A percentile compares a stretch with the other conserved stretches of the same genome.
Evolutionary conservation across 1,140 invertebrate species (phyloP).

Genomic region (Tyrophagus putrescentiae): DNA sequence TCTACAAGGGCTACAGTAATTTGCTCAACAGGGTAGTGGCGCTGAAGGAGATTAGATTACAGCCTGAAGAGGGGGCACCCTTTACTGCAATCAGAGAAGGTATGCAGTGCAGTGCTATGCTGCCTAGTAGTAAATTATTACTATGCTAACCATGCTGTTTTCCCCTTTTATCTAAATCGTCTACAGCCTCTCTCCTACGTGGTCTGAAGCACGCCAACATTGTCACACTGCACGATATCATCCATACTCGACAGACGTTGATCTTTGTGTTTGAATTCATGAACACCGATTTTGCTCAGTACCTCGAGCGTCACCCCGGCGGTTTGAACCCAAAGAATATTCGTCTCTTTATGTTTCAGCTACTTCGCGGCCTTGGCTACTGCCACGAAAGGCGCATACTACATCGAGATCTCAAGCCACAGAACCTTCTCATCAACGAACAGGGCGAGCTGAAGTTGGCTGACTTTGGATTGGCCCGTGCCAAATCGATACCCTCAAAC

Average conservation of each 20-base stretch:
- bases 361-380: conserved; percentile 49
- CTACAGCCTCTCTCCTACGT: conserved; percentile 36
- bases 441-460: conserved; percentile 51
- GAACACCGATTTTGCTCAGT: conserved; percentile 44
- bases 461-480: conserved; percentile 49
- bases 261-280: conserved; percentile 53
- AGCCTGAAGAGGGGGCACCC: conserved; percentile 55
- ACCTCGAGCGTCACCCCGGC: conserved; percentile 53
- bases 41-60: conserved; percentile 52
- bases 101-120: too few relatives aligned
- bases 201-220: conserved; percentile 44
- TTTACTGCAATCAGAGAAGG: conserved; percentile 58
- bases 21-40: conserved; percentile 52
- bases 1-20: conserved; percentile 51
- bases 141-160: not conserved
- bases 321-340: conserved; percentile 51
- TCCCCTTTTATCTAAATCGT: not conserved
- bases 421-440: conserved; percentile 44
- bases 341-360: conserved; percentile 53
- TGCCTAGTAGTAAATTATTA: not conserved
- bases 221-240: conserved; percentile 52
- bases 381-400: conserved; percentile 50
- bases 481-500: conserved; percentile 56
- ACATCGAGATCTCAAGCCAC: conserved; percentile 54
- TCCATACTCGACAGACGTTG: conserved; percentile 50